Conservation (phyloP, 35 echinoderm and acorn worm genomes). For the Amphiura filiformis region DNA sequence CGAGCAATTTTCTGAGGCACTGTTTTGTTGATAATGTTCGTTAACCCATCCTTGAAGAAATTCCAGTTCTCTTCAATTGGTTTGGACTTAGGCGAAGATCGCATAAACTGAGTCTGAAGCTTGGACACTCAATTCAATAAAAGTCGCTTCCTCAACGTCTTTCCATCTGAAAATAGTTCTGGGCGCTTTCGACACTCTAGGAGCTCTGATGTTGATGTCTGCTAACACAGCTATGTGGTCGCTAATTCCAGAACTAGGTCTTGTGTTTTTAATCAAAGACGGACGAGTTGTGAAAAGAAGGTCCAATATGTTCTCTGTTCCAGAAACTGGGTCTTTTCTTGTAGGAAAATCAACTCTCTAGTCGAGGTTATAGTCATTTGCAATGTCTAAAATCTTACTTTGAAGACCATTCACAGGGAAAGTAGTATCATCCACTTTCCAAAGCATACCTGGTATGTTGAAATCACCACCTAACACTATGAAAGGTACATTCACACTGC, state of each 20-base stretch:
- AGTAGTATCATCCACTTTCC: not conserved
- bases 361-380: not conserved
- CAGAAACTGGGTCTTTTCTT: constrained; percentile 6
- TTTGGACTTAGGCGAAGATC: not conserved
- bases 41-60: not conserved
- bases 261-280: not conserved
- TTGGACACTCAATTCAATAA: not conserved
- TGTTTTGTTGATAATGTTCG: not conserved
- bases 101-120: not conserved
- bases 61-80: not conserved
- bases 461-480: constrained; percentile 43
- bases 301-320: not conserved
- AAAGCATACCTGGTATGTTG: constrained; percentile 33
- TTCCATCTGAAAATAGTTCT: not conserved
- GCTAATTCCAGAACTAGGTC: not conserved
- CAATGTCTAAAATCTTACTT: not conserved
- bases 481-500: not conserved
- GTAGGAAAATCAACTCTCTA: constrained; percentile 13
- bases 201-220: not conserved
- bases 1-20: not conserved
- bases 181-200: not conserved
- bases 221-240: not conserved
- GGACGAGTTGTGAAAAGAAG: constrained; percentile 7
- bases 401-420: constrained; percentile 1
- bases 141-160: constrained; percentile 4